phyloP scores from a whole-genome alignment of 1,140 invertebrate species.

The Samia ricini region DNA sequence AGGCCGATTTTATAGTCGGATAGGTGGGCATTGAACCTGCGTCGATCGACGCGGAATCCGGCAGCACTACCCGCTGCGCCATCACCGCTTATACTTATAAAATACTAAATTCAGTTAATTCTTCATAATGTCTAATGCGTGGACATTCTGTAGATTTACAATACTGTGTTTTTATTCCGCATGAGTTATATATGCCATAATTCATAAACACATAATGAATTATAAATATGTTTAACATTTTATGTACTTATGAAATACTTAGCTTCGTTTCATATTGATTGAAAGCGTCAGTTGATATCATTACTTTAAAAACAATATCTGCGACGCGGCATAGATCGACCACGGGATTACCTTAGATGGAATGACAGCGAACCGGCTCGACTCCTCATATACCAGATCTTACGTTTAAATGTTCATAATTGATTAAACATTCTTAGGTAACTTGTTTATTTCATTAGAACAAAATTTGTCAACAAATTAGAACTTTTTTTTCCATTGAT shows the following conservation, averaged over 20 bases:
- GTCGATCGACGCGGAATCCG: too few species aligned
- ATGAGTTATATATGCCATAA: neutral
- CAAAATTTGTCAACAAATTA: neutral
- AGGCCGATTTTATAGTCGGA: too few species aligned
- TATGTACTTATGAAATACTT: neutral
- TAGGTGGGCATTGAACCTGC: too few species aligned
- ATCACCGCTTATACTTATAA: too few species aligned
- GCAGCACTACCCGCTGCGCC: too few species aligned
- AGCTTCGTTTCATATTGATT: neutral
- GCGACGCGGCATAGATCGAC: conserved; percentile 46
- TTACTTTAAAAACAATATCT: conserved; percentile 54
- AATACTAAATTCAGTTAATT: too few species aligned
- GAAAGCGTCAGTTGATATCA: conserved; percentile 3
- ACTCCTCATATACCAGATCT: conserved; percentile 52
- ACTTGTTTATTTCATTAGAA: conserved; percentile 55
- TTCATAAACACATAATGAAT: neutral
- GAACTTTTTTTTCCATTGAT: neutral
- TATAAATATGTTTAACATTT: neutral
- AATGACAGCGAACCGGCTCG: conserved; percentile 46
- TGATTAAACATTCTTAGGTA: conserved; percentile 58
- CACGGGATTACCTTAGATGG: conserved; percentile 60
- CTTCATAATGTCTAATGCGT: too few species aligned
- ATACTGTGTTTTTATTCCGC: too few species aligned
- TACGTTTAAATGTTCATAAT: conserved; percentile 72
- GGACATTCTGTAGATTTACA: too few species aligned